Conservation (phyloP, 2,888 invertebrate genomes). For the Zhuqinia jingwanae region DNA sequence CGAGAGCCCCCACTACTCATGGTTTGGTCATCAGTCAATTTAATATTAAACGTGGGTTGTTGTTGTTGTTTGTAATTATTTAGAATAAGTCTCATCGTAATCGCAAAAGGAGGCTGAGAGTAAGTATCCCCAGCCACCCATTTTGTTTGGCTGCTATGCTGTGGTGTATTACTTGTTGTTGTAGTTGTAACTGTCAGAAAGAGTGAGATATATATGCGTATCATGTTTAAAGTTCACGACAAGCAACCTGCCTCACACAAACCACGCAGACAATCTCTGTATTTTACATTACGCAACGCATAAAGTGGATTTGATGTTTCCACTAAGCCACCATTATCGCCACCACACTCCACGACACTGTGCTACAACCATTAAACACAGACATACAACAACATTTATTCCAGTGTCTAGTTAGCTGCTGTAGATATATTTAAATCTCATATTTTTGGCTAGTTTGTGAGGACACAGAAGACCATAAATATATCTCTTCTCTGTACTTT, state of each 20-base stretch:
- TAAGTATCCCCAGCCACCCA: neutral
- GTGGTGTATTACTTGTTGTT: neutral
- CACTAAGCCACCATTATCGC: neutral
- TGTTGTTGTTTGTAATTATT: no score
- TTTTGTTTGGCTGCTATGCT: neutral
- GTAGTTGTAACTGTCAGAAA: slow-evolving; percentile 29
- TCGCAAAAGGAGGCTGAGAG: no score
- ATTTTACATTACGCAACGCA: slow-evolving; percentile 35
- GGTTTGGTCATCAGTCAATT: no score
- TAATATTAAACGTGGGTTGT: no score
- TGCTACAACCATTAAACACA: slow-evolving; percentile 35
- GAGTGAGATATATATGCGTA: slow-evolving; percentile 56
- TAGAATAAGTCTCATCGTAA: no score
- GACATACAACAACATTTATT: slow-evolving; percentile 18
- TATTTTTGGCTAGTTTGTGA: slow-evolving; percentile 15
- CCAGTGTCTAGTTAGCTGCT: neutral
- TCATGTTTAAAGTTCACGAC: slow-evolving; percentile 62
- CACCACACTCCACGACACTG: slow-evolving; percentile 19
- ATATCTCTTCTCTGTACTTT: slow-evolving; percentile 21
- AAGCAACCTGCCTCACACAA: slow-evolving; percentile 18
- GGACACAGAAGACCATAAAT: slow-evolving; percentile 53
- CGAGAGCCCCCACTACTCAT: no score
- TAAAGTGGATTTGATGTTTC: slow-evolving; percentile 37
- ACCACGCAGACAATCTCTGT: slow-evolving; percentile 27
- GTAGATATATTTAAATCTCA: neutral